Conservation (phyloP, 1,140 invertebrate genomes). For the Carposina sasakii region DNA sequence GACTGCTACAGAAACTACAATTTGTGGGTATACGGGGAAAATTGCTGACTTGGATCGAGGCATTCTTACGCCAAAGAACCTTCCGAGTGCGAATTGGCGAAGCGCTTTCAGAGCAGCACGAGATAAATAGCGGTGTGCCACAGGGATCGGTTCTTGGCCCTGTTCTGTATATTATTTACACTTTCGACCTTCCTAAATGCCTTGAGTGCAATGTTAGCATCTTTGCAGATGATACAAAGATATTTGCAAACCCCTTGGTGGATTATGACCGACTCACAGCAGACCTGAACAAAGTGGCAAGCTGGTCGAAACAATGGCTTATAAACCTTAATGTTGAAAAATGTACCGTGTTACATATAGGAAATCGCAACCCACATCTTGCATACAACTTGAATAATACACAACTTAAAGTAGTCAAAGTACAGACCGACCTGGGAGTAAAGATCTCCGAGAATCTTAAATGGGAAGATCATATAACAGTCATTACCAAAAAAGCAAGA, state of each 20-base stretch:
- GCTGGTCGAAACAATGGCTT: neutral
- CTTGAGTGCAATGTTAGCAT: neutral
- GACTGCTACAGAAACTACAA: slow-evolving; percentile 14
- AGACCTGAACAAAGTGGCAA: neutral
- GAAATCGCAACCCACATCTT: neutral
- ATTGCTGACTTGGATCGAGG: slow-evolving; percentile 11
- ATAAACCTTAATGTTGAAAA: neutral
- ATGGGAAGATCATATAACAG: neutral
- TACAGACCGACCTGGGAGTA: neutral
- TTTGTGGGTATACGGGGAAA: slow-evolving; percentile 11
- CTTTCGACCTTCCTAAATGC: neutral
- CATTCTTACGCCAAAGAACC: slow-evolving; percentile 5
- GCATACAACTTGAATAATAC: neutral
- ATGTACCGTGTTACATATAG: neutral
- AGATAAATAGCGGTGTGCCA: neutral
- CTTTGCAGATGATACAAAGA: slow-evolving; percentile 1
- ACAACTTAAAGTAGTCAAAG: neutral
- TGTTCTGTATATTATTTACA: neutral
- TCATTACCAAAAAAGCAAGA: neutral
- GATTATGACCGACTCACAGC: neutral
- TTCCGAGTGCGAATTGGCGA: slow-evolving; percentile 12
- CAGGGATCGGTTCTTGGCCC: no score
- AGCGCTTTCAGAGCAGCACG: neutral
- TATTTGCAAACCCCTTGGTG: neutral
- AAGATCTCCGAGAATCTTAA: neutral